Evolutionary conservation across 2,888 invertebrate species (phyloP).

Genomic region (Hydriomena furcata): DNA sequence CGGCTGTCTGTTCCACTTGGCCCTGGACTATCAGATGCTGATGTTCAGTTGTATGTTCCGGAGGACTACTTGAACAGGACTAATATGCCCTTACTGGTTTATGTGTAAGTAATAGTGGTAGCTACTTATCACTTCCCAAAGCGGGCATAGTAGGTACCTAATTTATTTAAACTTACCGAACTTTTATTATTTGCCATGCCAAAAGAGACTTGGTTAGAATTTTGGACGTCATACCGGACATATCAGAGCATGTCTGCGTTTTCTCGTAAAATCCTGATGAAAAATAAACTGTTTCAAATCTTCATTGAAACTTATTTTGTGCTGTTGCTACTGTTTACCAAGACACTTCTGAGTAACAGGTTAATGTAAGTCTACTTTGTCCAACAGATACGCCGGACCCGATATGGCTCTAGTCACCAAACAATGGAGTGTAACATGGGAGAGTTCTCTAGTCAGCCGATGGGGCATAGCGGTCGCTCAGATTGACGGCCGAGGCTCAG

Average conservation of each 20-base stretch:
- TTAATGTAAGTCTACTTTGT: too few species aligned
- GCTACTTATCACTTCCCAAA: not conserved
- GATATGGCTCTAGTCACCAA: constrained; percentile 93
- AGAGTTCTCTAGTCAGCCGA: constrained; percentile 92
- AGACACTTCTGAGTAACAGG: too few species aligned
- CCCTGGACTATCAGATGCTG: constrained; percentile 86
- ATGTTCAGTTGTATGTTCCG: constrained; percentile 90
- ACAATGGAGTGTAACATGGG: constrained; percentile 93
- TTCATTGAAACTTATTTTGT: too few species aligned
- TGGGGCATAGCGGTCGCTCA: constrained; percentile 93
- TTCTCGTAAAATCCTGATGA: too few species aligned
- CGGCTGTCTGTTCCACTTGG: constrained; percentile 85
- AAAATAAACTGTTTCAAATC: too few species aligned
- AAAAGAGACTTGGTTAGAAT: too few species aligned
- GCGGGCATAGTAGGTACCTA: too few species aligned
- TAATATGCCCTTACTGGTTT: constrained; percentile 92
- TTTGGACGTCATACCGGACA: too few species aligned
- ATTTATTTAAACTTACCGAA: too few species aligned
- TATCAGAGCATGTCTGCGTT: too few species aligned
- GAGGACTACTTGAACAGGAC: constrained; percentile 86
- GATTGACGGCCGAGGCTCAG: constrained; percentile 96
- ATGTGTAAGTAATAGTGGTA: constrained; percentile 86
- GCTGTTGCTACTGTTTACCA: too few species aligned
- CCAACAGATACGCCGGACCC: constrained; percentile 93
- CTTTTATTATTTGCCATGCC: too few species aligned